Base-by-base conservation (phyloP, 2,797 vertebrate species). In the Poeciliopsis presidionis region DNA sequence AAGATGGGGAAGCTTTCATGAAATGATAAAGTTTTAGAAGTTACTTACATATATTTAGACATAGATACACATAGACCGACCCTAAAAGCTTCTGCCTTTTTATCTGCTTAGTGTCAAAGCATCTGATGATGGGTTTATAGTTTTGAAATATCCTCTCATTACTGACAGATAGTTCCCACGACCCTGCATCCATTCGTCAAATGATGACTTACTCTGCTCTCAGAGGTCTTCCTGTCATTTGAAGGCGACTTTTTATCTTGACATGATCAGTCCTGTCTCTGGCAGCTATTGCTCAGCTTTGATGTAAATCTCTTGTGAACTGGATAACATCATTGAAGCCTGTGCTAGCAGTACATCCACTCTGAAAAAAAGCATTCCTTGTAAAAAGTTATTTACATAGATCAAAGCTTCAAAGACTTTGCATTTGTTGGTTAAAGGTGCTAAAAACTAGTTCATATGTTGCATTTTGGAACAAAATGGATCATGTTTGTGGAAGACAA, bases 121-220 rank as follows among this genome's bases (percentile, higher is more conserved):
- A 75, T 84, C 77, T 84, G 86, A 61, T 82, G 88, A 86, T 80
- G 84, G 81, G 79, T 76, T 83, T 86, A 47, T 79, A 79, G 79
- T 86, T 87, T 72, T 67, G 45, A 90, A 81, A 83, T 59, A 81
- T 87, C 78, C 82, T 59, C 75, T 80, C 65, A 46, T 45, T 72
- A 74, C 86, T 89, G 87, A 92, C 82, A 86, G 81, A 91, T 87
- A 84, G 77, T 92, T 93, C 94, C 91, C 91, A 94, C 73, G 92
- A 91, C 92, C 91, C 72, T 76, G 33, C 72, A 65, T 79, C 85
- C 81, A 87, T 90, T 82, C 73, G 77, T 93, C 83, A 90, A 86
- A 88, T 74, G 72, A 67, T 76, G 76, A 79, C 76, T 77, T 75
- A 74, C 76, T 82, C 77, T 79, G 59, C 75, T 73, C 81, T 80